Percentiles rank a stretch among this genome's conserved stretches.
Evolutionary conservation across 1,140 invertebrate genomes (phyloP).

Genomic region (Conus betulinus): DNA sequence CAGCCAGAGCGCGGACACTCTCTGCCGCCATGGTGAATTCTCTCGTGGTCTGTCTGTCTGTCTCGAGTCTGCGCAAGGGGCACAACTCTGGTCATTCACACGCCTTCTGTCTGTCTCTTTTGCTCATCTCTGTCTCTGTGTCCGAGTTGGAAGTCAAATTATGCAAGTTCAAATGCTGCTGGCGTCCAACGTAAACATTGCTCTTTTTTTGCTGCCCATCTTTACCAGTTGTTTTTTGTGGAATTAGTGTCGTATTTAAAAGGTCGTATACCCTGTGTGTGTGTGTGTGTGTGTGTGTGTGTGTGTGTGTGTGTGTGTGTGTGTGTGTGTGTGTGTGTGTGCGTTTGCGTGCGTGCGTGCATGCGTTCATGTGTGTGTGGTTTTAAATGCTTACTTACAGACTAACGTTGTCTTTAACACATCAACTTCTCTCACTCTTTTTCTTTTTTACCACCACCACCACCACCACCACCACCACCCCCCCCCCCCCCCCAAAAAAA

Average conservation of each 20-base stretch:
- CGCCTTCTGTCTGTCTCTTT: background rate
- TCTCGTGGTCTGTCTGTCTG: background rate
- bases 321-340: background rate
- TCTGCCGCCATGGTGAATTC: background rate
- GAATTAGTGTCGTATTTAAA: background rate
- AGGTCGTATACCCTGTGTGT: background rate
- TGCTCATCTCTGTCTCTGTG: background rate
- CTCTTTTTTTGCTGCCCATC: background rate
- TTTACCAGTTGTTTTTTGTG: background rate
- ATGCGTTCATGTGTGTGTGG: no score
- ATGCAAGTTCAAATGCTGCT: no score
- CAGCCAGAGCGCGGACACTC: background rate
- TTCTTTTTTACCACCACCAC: no score
- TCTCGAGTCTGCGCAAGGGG: background rate
- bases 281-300: slow-evolving; percentile 10
- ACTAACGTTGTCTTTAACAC: no score
- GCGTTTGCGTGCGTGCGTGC: background rate
- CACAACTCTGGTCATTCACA: background rate
- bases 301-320: background rate
- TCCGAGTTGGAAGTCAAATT: background rate
- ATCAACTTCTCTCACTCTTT: no score
- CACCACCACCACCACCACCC: no score
- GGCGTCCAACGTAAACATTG: no score
- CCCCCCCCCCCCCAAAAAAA: no score
- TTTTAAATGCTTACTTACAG: no score